These are phyloP conservation scores for Anguilla rostrata DNA, from an alignment of 2,113 vertebrate species.

Conservation along the genomic window DNA sequence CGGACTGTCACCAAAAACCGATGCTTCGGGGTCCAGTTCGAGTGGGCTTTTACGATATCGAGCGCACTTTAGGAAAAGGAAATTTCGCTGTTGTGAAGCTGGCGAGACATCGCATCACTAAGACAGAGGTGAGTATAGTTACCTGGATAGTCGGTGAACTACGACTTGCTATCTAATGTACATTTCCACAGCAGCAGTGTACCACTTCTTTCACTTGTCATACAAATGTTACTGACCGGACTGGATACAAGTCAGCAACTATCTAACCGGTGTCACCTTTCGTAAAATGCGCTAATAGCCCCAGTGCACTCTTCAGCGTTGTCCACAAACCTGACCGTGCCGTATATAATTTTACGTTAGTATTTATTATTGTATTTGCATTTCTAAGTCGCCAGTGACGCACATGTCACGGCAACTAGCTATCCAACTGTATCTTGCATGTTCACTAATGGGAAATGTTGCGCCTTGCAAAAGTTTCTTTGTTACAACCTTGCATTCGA, in stretches of 20 bases:
- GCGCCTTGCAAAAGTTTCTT: not conserved
- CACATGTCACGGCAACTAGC: not conserved
- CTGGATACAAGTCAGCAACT: not conserved
- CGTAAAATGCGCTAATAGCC: not conserved
- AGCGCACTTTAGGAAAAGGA: constrained; percentile 80
- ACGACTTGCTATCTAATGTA: not conserved
- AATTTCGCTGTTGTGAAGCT: constrained; percentile 84
- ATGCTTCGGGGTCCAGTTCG: constrained; percentile 70
- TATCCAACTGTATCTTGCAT: not conserved
- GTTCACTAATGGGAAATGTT: not conserved
- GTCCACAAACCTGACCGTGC: not conserved
- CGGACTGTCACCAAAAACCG: constrained; percentile 73
- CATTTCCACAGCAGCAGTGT: not conserved
- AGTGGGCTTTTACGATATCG: constrained; percentile 82
- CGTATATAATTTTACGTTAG: not conserved
- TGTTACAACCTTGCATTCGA: not conserved
- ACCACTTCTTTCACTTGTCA: not conserved
- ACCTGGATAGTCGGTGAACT: not conserved
- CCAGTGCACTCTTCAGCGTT: not conserved
- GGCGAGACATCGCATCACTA: constrained; percentile 81
- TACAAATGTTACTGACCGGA: not conserved
- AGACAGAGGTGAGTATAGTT: constrained; percentile 75
- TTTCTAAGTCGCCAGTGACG: not conserved
- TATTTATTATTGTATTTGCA: not conserved
- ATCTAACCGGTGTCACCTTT: not conserved